These are phyloP conservation scores for Drosophila paulistorum DNA, from an alignment of 1,140 invertebrate species.

Conservation along the genomic window DNA sequence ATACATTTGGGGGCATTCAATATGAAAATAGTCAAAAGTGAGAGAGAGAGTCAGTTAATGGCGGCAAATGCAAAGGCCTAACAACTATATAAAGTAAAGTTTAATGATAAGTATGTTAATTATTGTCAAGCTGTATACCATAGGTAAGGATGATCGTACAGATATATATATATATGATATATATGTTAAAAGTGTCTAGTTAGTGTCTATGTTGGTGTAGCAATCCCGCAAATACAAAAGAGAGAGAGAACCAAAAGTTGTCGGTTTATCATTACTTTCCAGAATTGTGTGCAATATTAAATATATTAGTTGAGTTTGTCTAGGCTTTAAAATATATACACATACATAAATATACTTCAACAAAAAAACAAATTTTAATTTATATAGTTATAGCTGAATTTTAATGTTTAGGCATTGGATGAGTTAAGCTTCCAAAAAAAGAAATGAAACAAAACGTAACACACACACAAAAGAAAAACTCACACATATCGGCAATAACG, in stretches of 20 bases:
- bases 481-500: slow-evolving; percentile 67
- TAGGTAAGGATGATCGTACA: slow-evolving; percentile 14
- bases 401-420: not conserved
- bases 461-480: slow-evolving; percentile 21
- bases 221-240: no score
- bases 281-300: slow-evolving; percentile 43
- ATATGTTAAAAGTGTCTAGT: slow-evolving; percentile 37
- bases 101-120: slow-evolving; percentile 52
- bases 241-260: slow-evolving; percentile 21
- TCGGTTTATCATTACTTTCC: slow-evolving; percentile 48
- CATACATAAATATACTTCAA: slow-evolving; percentile 26
- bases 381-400: slow-evolving; percentile 9
- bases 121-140: slow-evolving; percentile 13
- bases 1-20: slow-evolving; percentile 33
- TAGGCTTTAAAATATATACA: slow-evolving; percentile 33
- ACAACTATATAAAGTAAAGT: slow-evolving; percentile 34
- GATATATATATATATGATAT: slow-evolving; percentile 27
- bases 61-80: slow-evolving; percentile 2
- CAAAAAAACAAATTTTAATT: slow-evolving; percentile 1
- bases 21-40: slow-evolving; percentile 1
- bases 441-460: not conserved
- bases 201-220: slow-evolving; percentile 35
- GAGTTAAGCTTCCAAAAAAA: slow-evolving; percentile 12
- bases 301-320: slow-evolving; percentile 47
- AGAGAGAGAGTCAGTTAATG: not conserved